phyloP scores from a whole-genome alignment of 2,888 invertebrate genomes.

The Cheilosia pagana region DNA sequence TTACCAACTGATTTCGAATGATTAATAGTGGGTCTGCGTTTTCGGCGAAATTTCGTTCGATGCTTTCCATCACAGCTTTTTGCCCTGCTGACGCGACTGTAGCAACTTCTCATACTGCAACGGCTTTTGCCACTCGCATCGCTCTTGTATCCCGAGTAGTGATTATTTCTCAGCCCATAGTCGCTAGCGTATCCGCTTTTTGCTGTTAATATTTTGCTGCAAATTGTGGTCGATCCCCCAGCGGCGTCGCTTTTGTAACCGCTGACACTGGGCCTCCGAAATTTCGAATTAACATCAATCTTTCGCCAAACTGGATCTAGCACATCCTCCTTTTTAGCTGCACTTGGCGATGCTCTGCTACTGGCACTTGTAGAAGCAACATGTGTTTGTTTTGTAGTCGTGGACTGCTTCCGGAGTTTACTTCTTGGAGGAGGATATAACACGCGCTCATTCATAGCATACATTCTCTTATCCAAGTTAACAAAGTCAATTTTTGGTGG shows the following conservation, averaged over 20 bases:
- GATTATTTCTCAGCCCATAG: conserved; percentile 83
- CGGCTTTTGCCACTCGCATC: conserved; percentile 87
- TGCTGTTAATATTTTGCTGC: conserved; percentile 83
- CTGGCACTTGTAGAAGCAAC: conserved; percentile 82
- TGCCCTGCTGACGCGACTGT: conserved; percentile 85
- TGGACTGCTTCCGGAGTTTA: conserved; percentile 86
- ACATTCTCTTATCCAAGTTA: conserved; percentile 88
- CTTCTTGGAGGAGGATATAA: conserved; percentile 91
- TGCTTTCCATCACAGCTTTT: conserved; percentile 82
- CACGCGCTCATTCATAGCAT: conserved; percentile 88
- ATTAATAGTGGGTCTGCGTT: conserved; percentile 78
- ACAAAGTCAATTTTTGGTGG: conserved; percentile 81
- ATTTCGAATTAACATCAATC: conserved; percentile 87
- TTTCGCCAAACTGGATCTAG: conserved; percentile 87
- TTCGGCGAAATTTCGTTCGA: conserved; percentile 82
- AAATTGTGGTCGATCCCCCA: conserved; percentile 82
- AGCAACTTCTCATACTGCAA: conserved; percentile 85
- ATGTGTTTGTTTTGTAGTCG: conserved; percentile 81
- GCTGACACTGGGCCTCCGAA: conserved; percentile 85
- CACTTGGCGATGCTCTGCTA: conserved; percentile 79
- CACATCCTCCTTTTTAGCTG: conserved; percentile 85
- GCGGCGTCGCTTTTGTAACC: conserved; percentile 86
- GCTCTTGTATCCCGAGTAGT: conserved; percentile 86
- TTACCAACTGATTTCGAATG: conserved; percentile 83
- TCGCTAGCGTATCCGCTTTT: conserved; percentile 86